A percentile compares a stretch with the other conserved stretches of the same genome.
Evolutionary conservation across 2,888 invertebrate genomes (phyloP).

Genomic region (Mystacides longicornis): DNA sequence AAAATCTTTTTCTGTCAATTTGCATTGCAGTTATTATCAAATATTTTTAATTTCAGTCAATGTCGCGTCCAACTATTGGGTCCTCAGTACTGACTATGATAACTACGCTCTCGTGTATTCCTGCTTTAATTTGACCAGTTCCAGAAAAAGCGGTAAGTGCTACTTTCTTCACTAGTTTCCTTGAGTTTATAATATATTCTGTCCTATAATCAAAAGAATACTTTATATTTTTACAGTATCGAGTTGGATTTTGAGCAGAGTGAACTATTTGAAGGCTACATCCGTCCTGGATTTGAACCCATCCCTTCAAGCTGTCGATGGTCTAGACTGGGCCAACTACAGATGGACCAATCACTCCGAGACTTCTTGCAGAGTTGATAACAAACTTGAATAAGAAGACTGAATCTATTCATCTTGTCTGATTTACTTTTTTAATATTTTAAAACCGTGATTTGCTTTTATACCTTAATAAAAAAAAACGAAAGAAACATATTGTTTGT

Average conservation of each 20-base stretch:
- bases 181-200: too few species aligned
- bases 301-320: slow-evolving; percentile 33
- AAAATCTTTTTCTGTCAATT: too few species aligned
- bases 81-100: slow-evolving; percentile 57
- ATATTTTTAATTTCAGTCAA: too few species aligned
- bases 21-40: too few species aligned
- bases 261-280: slow-evolving; percentile 36
- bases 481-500: too few species aligned
- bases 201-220: too few species aligned
- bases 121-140: slow-evolving; percentile 36
- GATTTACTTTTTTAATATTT: too few species aligned
- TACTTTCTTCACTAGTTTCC: neutral
- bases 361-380: slow-evolving; percentile 34
- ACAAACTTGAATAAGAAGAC: too few species aligned
- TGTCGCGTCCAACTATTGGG: too few species aligned
- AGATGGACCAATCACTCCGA: slow-evolving; percentile 37
- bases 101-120: slow-evolving; percentile 57
- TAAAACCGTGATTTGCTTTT: too few species aligned
- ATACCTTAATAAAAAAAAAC: too few species aligned
- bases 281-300: slow-evolving; percentile 36
- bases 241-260: slow-evolving; percentile 38
- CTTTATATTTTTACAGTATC: slow-evolving; percentile 32
- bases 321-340: slow-evolving; percentile 34
- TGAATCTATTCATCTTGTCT: too few species aligned
- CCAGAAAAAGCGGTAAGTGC: slow-evolving; percentile 10